Percentiles rank a stretch among this genome's conserved stretches.
Evolutionary conservation across 2,113 vertebrate species (phyloP).

Genomic region (Argyrosomus japonicus): DNA sequence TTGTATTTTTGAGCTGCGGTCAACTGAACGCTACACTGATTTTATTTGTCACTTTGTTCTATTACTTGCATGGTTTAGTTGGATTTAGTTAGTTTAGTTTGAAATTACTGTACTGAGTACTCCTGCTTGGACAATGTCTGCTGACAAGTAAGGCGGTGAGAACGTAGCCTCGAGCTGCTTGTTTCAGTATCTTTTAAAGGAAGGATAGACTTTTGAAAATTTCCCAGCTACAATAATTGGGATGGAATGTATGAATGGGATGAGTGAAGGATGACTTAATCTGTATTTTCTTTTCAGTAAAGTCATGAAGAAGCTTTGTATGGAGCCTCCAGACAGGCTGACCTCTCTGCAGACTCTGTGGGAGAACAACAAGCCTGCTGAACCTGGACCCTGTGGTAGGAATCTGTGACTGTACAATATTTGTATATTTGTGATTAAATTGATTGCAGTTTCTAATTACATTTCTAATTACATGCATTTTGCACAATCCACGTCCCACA

Average conservation of each 20-base stretch:
- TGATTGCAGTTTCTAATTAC: no score
- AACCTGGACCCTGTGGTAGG: conserved; percentile 96
- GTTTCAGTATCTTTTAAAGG: neutral
- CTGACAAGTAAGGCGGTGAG: conserved; percentile 1
- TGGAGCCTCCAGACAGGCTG: conserved; percentile 94
- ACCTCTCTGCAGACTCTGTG: conserved; percentile 89
- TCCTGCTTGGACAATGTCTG: neutral
- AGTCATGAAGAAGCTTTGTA: conserved; percentile 94
- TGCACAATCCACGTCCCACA: neutral
- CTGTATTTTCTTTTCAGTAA: conserved; percentile 81
- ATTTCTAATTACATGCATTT: neutral
- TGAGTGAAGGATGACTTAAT: neutral
- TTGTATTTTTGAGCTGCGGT: neutral
- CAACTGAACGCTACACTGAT: neutral
- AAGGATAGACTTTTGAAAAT: neutral
- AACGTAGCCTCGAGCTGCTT: neutral
- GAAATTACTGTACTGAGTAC: neutral
- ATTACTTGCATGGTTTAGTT: neutral
- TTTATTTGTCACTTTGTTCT: no score
- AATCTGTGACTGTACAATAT: conserved; percentile 32
- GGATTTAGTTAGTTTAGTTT: neutral
- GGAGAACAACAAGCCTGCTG: conserved; percentile 92
- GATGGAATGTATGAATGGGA: neutral
- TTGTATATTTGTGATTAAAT: neutral
- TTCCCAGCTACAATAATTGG: neutral